Conservation (phyloP, 2,797 vertebrate species). For the Catostomus latipinnis region DNA sequence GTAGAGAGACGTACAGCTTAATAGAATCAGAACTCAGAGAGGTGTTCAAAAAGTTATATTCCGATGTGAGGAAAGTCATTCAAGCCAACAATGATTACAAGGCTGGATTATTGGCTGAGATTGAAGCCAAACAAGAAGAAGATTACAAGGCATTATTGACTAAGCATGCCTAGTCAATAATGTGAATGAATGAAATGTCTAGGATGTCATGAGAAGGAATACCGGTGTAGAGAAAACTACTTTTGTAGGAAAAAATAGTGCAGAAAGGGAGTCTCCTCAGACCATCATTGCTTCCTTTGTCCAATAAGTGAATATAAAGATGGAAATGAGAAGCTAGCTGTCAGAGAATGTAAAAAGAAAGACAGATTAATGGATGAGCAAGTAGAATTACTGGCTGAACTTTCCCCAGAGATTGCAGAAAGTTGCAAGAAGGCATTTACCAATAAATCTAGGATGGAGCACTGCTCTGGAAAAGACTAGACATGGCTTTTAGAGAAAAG, state of each 20-base stretch:
- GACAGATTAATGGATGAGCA: no score
- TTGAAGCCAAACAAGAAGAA: not conserved
- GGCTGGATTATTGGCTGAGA: not conserved
- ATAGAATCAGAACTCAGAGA: not conserved
- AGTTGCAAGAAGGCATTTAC: no score
- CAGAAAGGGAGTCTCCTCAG: not conserved
- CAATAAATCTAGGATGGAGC: no score
- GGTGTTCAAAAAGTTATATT: not conserved
- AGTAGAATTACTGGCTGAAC: no score
- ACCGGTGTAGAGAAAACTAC: not conserved
- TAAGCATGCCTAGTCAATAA: not conserved
- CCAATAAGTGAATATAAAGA: no score
- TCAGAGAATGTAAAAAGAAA: no score
- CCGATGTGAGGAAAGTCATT: not conserved
- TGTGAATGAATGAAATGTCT: not conserved
- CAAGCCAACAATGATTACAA: constrained; percentile 6
- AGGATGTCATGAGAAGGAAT: not conserved
- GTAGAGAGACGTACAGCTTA: not conserved
- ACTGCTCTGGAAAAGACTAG: no score
- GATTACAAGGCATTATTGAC: not conserved
- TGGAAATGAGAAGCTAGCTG: no score
- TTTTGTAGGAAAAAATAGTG: not conserved
- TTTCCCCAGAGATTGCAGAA: no score
- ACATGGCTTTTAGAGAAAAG: no score
- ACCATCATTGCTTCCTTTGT: constrained; percentile 2